Evolutionary conservation across 1,140 invertebrate genomes (phyloP).

Genomic region (Spodoptera litura): DNA sequence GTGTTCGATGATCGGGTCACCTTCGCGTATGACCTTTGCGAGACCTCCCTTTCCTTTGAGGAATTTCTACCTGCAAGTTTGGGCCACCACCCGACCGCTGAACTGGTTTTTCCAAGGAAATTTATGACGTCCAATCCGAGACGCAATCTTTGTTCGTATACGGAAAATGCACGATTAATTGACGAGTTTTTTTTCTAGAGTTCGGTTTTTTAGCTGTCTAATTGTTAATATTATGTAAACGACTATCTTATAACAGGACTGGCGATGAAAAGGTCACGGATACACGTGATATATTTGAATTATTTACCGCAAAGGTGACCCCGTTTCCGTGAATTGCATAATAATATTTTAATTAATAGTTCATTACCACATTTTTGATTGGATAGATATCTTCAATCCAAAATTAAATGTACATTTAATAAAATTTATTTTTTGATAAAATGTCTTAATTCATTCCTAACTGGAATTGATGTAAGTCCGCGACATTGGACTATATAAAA

Average conservation of each 20-base stretch:
- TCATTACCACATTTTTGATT: no score
- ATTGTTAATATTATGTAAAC: slow-evolving; percentile 24
- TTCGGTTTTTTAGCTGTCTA: slow-evolving; percentile 15
- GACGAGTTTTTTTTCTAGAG: not conserved
- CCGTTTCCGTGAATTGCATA: not conserved
- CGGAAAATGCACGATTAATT: slow-evolving; percentile 56
- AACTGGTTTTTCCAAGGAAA: slow-evolving; percentile 69
- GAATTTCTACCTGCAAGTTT: slow-evolving; percentile 68
- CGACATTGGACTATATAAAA: no score
- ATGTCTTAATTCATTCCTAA: no score
- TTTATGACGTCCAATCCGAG: slow-evolving; percentile 50
- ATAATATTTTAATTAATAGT: no score
- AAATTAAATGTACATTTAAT: no score
- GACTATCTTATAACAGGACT: slow-evolving; percentile 9
- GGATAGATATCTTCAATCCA: no score
- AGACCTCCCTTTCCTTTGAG: slow-evolving; percentile 72
- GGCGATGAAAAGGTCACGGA: slow-evolving; percentile 14
- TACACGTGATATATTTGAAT: slow-evolving; percentile 7
- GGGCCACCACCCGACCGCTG: slow-evolving; percentile 48
- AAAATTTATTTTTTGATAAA: no score
- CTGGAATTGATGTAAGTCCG: no score
- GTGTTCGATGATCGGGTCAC: slow-evolving; percentile 63
- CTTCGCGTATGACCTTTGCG: slow-evolving; percentile 72
- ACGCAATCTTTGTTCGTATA: slow-evolving; percentile 39
- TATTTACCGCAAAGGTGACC: not conserved